A percentile compares a stretch with the other conserved stretches of the same genome.
Conservation (phyloP, 2,797 vertebrate species). For the Pipistrellus kuhlii region DNA sequence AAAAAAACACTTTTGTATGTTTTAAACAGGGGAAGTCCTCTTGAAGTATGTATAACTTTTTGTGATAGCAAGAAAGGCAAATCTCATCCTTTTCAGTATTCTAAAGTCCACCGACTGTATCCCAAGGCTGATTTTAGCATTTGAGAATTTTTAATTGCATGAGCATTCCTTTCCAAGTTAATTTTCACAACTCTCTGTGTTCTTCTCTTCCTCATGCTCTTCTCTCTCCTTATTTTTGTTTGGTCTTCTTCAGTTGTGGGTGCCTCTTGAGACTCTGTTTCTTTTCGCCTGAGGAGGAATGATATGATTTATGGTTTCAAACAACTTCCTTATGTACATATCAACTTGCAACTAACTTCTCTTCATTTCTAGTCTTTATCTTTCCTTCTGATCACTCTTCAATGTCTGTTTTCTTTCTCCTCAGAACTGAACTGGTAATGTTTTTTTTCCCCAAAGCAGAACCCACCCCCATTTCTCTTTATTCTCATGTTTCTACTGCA, state of each 20-base stretch:
- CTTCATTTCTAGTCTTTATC: background rate
- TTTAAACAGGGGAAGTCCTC: conserved; percentile 51
- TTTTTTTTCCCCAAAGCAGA: background rate
- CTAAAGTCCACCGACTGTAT: background rate
- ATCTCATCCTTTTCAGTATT: background rate
- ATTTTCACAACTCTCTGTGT: background rate
- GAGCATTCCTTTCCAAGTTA: background rate
- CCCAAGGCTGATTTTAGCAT: background rate
- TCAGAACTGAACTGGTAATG: background rate
- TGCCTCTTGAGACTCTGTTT: background rate
- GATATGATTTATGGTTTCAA: background rate
- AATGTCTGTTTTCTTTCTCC: background rate
- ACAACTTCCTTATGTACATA: background rate
- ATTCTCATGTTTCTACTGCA: background rate
- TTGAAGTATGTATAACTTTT: background rate
- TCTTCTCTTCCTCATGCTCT: background rate
- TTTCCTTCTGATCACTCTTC: background rate
- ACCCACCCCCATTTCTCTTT: background rate
- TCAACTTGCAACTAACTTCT: background rate
- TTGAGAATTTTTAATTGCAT: background rate
- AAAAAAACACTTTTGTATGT: background rate
- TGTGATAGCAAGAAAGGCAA: background rate
- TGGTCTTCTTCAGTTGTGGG: background rate
- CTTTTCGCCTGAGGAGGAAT: background rate
- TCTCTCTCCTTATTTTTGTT: background rate